Base-by-base conservation (phyloP, 2,797 vertebrate genomes). In the Gephyroberyx darwinii region DNA sequence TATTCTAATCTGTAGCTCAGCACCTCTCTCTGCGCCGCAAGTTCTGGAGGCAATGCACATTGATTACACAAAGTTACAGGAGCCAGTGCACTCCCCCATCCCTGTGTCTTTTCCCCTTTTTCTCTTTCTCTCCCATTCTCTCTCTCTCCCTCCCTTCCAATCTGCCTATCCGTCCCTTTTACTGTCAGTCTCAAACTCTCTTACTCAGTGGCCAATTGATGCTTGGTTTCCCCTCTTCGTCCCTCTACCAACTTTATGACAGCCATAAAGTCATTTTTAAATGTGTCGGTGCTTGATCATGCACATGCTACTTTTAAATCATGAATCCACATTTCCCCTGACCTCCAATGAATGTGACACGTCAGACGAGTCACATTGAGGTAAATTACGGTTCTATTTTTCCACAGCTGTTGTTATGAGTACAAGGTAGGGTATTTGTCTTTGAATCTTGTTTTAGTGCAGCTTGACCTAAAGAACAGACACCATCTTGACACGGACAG, bases 391-490 rank as follows among this genome's bases (percentile, higher is more conserved):
- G 41, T 22, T 65, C 16, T 53, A 31, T 56, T 74, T 20, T 86
- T 88, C 62, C 81, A 55, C 61, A 76, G 77, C 66, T 62, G 76
- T 71, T 84, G 65, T 30, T 50, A 67, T 67, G 69, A 31, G 43
- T 68, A 16, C 33, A 22, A 69, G 22, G 26, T 19, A 61, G 19
- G 10, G 64, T 54, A 35, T 4, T 43, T 50, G 66, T 77, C 71
- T 83, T 73, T 63, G 12, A 62, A 58, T 71, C 8, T 75, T 77
- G 16, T 76, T 76, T 87, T 53, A 54, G 41, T 78, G 81, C 75
- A 87, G 78, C 85, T 71, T 80, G 65, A 82, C 84, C 86, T 86
- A 85, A 86, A 71, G 54, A 72, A 81, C 89, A 92, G 90, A 94
- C 90, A 92, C 57, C 55, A 81, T 91, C 89, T 88, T 90, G 59